These are phyloP conservation scores for Siniperca undulata DNA, from an alignment of 2,797 vertebrate species.

Conservation along the genomic window DNA sequence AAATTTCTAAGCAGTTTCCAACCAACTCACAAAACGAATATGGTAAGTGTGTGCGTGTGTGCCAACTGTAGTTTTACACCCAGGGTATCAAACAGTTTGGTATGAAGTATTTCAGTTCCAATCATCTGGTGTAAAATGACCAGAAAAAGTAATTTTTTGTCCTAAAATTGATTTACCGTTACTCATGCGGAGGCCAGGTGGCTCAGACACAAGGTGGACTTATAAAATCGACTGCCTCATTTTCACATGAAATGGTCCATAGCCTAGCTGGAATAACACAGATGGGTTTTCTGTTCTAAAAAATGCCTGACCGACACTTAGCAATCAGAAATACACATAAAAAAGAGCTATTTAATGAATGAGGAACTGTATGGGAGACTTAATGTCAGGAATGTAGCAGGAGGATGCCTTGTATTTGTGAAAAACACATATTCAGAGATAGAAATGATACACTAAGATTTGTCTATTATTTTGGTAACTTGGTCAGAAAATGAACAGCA, in stretches of 20 bases:
- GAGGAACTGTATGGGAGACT: background rate
- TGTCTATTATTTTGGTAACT: background rate
- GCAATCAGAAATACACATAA: background rate
- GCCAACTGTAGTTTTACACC: too few relatives aligned
- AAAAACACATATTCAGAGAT: background rate
- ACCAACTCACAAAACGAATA: background rate
- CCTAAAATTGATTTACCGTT: background rate
- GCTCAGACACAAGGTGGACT: background rate
- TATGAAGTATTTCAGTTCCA: background rate
- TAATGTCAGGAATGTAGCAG: background rate
- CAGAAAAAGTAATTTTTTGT: background rate
- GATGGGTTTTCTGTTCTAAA: conserved; percentile 6
- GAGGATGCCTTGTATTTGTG: background rate
- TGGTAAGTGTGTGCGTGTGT: background rate
- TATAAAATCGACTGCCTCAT: background rate
- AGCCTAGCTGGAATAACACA: conserved; percentile 2
- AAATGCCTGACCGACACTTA: background rate
- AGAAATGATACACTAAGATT: background rate
- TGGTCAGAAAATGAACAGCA: background rate
- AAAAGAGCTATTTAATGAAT: conserved; percentile 6
- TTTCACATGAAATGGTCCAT: conserved; percentile 30
- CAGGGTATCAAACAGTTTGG: background rate
- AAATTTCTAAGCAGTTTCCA: background rate
- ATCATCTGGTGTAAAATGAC: background rate
- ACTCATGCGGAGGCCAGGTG: background rate